A percentile compares a stretch with the other conserved stretches of the same genome.
Conservation (phyloP, 1,140 invertebrate genomes). For the Pollicipes pollicipes region DNA sequence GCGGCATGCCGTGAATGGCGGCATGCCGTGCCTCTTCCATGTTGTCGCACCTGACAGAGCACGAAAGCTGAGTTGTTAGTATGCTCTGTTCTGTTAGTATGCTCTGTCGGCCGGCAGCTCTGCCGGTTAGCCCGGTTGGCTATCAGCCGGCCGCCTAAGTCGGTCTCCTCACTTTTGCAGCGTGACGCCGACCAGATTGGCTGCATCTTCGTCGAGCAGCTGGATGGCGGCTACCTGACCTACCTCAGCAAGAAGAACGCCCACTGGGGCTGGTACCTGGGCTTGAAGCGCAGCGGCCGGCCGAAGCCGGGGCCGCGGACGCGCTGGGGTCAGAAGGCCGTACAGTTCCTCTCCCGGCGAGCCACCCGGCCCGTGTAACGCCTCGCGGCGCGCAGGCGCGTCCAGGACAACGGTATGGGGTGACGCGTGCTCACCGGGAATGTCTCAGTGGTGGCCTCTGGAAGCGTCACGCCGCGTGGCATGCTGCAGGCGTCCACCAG, state of each 20-base stretch:
- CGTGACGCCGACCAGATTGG: constrained; percentile 30
- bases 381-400: no score
- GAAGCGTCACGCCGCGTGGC: no score
- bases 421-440: no score
- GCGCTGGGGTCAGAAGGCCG: constrained; percentile 37
- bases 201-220: constrained; percentile 39
- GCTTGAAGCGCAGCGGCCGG: constrained; percentile 42
- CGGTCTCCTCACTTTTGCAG: constrained; percentile 24
- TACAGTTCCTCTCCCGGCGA: constrained; percentile 36
- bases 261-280: constrained; percentile 42
- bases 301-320: constrained; percentile 39
- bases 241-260: constrained; percentile 36
- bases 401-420: no score
- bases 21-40: no score
- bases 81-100: no score
- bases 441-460: no score
- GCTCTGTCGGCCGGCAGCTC: not conserved
- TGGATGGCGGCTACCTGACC: constrained; percentile 35
- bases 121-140: not conserved
- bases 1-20: no score
- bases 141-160: constrained; percentile 4
- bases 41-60: constrained; percentile 7
- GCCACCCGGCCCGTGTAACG: not conserved
- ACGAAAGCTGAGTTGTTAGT: not conserved
- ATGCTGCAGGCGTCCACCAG: no score